Evolutionary conservation across 2,888 invertebrate species (phyloP).

Genomic region (Pegoplata infirma): DNA sequence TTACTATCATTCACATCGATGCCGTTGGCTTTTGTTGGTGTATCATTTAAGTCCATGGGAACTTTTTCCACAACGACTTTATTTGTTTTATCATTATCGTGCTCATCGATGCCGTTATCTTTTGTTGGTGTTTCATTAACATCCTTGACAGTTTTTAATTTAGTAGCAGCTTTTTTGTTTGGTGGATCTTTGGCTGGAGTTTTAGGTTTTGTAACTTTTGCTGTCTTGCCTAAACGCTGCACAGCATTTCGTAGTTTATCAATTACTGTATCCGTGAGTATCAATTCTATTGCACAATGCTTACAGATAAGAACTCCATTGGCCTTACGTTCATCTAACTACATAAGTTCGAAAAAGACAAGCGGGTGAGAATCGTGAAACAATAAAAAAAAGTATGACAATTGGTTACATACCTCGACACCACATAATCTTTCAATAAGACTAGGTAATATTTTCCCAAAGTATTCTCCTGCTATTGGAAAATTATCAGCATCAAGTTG

Average conservation of each 20-base stretch:
- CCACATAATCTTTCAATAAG: slow-evolving; percentile 36
- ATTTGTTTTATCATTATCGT: too few relatives aligned
- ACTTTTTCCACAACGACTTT: too few relatives aligned
- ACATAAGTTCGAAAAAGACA: neutral
- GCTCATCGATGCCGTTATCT: too few relatives aligned
- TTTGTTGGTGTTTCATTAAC: too few relatives aligned
- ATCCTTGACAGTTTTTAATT: too few relatives aligned
- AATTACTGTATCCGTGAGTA: slow-evolving; percentile 23
- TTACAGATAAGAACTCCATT: slow-evolving; percentile 37
- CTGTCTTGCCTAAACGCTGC: slow-evolving; percentile 18
- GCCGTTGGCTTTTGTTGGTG: neutral
- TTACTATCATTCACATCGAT: neutral
- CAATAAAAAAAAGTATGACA: neutral
- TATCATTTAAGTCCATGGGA: neutral
- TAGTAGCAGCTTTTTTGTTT: too few relatives aligned
- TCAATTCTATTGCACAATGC: slow-evolving; percentile 30
- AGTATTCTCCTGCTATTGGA: slow-evolving; percentile 43
- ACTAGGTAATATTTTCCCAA: slow-evolving; percentile 38
- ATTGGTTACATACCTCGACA: slow-evolving; percentile 29
- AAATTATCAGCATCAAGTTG: slow-evolving; percentile 25
- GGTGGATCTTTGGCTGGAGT: slow-evolving; percentile 1
- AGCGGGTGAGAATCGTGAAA: neutral
- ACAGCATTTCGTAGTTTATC: slow-evolving; percentile 28
- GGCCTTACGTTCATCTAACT: slow-evolving; percentile 43
- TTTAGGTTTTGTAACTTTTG: neutral